Conservation (phyloP, 2,113 vertebrate genomes). For the Cygnus buccinator region DNA sequence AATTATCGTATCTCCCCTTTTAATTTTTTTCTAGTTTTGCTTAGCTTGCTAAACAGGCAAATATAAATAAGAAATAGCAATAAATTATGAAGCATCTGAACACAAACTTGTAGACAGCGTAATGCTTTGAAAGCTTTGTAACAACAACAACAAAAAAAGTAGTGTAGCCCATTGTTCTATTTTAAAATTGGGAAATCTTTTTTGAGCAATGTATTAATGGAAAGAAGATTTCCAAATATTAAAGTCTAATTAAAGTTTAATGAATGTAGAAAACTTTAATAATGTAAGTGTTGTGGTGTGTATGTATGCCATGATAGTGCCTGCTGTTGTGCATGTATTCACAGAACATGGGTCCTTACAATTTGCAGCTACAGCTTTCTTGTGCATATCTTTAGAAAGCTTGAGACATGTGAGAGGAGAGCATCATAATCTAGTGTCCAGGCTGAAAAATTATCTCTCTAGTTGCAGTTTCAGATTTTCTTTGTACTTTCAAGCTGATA, state of each 20-base stretch:
- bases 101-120: not conserved
- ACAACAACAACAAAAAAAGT: not conserved
- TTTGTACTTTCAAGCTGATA: not conserved
- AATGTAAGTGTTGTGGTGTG: not conserved
- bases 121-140: not conserved
- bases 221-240: not conserved
- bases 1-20: not conserved
- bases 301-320: not conserved
- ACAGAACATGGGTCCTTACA: not conserved
- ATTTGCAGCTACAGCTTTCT: not conserved
- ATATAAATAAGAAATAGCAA: not conserved
- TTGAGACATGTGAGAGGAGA: not conserved
- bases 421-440: not conserved
- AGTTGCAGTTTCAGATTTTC: not conserved
- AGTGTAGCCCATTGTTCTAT: not conserved
- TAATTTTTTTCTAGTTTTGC: not conserved
- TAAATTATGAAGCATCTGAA: slow-evolving; percentile 11
- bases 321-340: not conserved
- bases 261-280: not conserved
- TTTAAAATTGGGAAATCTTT: not conserved
- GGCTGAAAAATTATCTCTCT: not conserved
- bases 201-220: not conserved
- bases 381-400: not conserved
- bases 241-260: not conserved
- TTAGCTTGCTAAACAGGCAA: not conserved